Conservation (phyloP, 2,797 vertebrate genomes). For the Tinamus major region DNA sequence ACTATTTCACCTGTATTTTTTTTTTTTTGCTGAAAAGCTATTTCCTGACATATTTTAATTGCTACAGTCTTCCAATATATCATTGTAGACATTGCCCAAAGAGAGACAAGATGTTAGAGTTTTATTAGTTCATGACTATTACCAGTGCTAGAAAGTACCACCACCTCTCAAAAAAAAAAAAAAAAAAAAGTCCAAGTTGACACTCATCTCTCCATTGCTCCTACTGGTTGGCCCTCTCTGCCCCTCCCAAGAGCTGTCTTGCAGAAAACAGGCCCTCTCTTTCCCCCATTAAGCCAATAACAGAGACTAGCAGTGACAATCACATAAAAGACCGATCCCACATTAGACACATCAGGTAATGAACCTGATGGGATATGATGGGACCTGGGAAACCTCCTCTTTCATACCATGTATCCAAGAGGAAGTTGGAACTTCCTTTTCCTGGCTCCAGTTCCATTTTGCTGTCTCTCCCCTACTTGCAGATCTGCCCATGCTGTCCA, state of each 20-base stretch:
- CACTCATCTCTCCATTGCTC: not conserved
- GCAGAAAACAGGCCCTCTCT: not conserved
- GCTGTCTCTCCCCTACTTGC: not conserved
- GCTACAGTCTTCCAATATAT: not conserved
- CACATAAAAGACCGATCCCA: not conserved
- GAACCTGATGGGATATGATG: not conserved
- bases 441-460: not conserved
- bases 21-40: no score
- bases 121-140: not conserved
- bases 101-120: not conserved
- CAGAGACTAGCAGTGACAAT: not conserved
- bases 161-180: not conserved
- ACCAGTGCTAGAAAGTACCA: not conserved
- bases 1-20: not conserved
- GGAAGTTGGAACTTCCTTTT: rapidly evolving
- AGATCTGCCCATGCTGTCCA: not conserved
- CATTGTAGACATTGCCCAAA: not conserved
- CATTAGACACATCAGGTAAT: not conserved
- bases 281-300: not conserved
- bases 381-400: not conserved
- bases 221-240: not conserved
- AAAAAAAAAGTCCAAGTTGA: not conserved
- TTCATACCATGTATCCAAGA: rapidly evolving
- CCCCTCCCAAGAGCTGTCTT: not conserved
- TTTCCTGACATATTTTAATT: not conserved